These are phyloP conservation scores for Argyresthia goedartella DNA, from an alignment of 2,888 invertebrate species.

Conservation along the genomic window DNA sequence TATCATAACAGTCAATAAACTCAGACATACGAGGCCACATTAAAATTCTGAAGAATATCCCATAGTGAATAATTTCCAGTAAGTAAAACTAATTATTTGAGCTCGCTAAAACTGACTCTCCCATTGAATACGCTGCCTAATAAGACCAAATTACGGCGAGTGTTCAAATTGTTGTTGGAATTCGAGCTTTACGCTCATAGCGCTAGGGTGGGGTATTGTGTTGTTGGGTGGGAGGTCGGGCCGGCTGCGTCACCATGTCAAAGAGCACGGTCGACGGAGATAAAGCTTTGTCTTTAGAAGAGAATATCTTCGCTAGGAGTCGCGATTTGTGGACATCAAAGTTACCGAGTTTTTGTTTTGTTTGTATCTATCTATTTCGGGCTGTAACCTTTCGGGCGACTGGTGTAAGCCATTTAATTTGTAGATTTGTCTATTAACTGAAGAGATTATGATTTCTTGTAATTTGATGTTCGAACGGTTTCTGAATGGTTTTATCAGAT, in stretches of 20 bases:
- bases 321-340: background rate
- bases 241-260: constrained; percentile 51
- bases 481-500: background rate
- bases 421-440: too few relatives aligned
- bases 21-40: too few relatives aligned
- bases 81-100: too few relatives aligned
- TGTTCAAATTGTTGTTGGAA: constrained; percentile 11
- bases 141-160: constrained; percentile 51
- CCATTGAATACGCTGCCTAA: constrained; percentile 37
- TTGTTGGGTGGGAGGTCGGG: constrained; percentile 27
- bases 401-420: too few relatives aligned
- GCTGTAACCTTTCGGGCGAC: too few relatives aligned
- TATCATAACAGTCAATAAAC: too few relatives aligned
- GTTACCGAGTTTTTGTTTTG: too few relatives aligned
- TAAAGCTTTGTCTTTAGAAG: constrained; percentile 23
- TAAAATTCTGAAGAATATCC: too few relatives aligned
- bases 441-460: too few relatives aligned
- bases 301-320: background rate
- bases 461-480: background rate
- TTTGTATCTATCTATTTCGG: too few relatives aligned
- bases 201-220: constrained; percentile 18
- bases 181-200: background rate
- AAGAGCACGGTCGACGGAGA: constrained; percentile 50
- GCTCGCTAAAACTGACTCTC: too few relatives aligned
- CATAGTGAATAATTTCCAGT: too few relatives aligned